Evolutionary conservation across 2,113 vertebrate genomes (phyloP).

Genomic region (Crotalus horridus): DNA sequence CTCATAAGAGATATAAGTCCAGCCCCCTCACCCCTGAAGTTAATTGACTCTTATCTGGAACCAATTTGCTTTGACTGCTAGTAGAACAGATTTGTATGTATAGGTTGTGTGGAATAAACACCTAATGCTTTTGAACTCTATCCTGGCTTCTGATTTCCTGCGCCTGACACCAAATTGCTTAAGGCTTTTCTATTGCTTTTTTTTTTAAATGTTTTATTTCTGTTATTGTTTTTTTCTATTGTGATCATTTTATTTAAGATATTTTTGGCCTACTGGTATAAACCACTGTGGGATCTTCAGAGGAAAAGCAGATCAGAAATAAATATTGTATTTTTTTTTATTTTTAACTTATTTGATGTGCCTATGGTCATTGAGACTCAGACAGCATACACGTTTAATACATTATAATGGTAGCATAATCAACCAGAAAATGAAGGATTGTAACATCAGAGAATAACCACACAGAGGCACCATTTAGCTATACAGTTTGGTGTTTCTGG

Average conservation of each 20-base stretch:
- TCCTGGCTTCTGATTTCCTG: background rate
- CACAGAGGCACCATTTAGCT: constrained; percentile 36
- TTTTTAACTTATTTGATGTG: background rate
- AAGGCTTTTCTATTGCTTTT: background rate
- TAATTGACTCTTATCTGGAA: background rate
- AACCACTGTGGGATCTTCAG: background rate
- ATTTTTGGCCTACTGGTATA: background rate
- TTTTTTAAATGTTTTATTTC: background rate
- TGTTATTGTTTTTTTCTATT: background rate
- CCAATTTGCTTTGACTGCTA: background rate
- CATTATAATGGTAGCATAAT: background rate
- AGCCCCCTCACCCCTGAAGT: background rate
- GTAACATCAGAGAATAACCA: background rate
- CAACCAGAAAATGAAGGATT: background rate
- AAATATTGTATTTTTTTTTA: background rate
- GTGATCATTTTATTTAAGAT: background rate
- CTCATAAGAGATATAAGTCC: background rate
- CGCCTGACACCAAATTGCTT: background rate
- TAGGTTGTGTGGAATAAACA: background rate
- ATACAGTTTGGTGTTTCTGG: background rate
- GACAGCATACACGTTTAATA: background rate
- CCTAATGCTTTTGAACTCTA: background rate
- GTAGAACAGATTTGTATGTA: background rate
- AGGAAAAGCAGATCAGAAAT: background rate
- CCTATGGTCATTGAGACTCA: background rate